phyloP scores from a whole-genome alignment of 1,140 invertebrate species.

The Euura saliciscinereae region DNA sequence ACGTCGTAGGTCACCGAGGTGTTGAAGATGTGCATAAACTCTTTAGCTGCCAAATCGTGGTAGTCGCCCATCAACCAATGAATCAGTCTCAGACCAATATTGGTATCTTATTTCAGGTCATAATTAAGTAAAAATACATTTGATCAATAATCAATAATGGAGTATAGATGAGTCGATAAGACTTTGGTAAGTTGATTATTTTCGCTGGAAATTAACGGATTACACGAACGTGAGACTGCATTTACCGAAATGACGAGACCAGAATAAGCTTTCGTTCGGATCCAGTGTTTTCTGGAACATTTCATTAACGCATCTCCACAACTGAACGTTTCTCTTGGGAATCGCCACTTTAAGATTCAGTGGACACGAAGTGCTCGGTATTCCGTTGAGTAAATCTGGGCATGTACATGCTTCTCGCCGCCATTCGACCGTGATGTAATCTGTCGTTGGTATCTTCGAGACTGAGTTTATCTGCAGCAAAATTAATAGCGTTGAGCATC shows the following conservation, averaged over 20 bases:
- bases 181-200: no score
- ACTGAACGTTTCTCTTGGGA: conserved; percentile 27
- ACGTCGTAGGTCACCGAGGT: conserved; percentile 28
- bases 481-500: not conserved
- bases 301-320: conserved; percentile 30
- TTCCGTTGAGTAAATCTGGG: not conserved
- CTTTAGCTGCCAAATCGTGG: conserved; percentile 21
- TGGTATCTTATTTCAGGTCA: conserved; percentile 22
- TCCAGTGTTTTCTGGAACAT: conserved; percentile 35
- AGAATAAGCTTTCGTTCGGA: conserved; percentile 28
- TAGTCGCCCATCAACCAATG: conserved; percentile 29
- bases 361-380: conserved; percentile 18
- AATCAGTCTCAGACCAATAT: conserved; percentile 33
- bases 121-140: no score
- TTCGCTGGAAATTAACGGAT: no score
- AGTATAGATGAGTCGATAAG: no score
- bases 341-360: conserved; percentile 27
- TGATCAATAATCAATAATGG: no score
- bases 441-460: conserved; percentile 25
- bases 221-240: not conserved
- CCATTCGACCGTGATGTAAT: conserved; percentile 25
- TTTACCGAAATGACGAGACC: conserved; percentile 33
- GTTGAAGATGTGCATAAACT: conserved; percentile 35
- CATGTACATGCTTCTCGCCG: conserved; percentile 27
- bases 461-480: conserved; percentile 29